phyloP scores from a whole-genome alignment of 2,113 vertebrate species.

The Marmota flaviventris region DNA sequence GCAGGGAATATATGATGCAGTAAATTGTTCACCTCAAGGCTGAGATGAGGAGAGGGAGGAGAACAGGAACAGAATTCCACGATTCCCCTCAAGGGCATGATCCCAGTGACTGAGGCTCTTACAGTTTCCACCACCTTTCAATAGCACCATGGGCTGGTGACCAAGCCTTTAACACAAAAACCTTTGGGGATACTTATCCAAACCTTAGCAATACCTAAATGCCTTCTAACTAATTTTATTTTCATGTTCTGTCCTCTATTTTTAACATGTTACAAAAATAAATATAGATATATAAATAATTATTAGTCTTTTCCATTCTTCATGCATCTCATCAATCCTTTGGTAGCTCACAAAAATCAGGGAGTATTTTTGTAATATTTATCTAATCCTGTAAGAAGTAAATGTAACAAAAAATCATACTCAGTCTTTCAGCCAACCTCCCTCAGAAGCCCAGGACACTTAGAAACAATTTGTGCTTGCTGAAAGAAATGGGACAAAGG shows the following conservation, averaged over 20 bases:
- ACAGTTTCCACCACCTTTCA: not conserved
- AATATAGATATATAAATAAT: not conserved
- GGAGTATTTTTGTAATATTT: conserved; percentile 45
- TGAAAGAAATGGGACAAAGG: not conserved
- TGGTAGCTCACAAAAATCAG: conserved; percentile 8
- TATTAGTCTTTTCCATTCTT: not conserved
- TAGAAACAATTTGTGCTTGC: not conserved
- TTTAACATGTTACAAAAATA: not conserved
- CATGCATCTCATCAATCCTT: not conserved
- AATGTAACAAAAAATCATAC: not conserved
- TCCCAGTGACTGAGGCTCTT: not conserved
- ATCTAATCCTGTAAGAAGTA: not conserved
- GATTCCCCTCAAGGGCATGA: not conserved
- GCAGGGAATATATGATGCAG: not conserved
- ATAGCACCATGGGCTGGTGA: not conserved
- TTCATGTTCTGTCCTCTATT: not conserved
- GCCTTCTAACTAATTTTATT: not conserved
- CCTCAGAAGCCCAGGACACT: not conserved
- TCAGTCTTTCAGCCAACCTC: not conserved
- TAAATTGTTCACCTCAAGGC: not conserved
- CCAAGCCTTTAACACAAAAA: not conserved
- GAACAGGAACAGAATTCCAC: not conserved
- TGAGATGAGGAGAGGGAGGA: not conserved
- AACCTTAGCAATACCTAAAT: not conserved
- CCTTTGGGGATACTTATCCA: not conserved